Evolutionary conservation across 2,113 vertebrate genomes (phyloP).

Genomic region (Naja naja): DNA sequence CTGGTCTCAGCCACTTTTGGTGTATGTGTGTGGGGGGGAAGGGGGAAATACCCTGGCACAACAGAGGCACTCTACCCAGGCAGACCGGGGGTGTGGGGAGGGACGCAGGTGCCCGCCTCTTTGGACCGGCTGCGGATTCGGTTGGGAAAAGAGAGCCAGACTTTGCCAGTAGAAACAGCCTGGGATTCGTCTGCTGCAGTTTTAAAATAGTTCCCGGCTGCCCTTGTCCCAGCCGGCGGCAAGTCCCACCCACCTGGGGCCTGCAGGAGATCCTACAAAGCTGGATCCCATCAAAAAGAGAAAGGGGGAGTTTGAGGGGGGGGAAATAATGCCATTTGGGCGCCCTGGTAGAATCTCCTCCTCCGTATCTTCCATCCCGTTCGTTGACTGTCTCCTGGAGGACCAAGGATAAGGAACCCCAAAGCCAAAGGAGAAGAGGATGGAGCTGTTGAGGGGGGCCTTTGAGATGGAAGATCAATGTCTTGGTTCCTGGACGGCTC

Average conservation of each 20-base stretch:
- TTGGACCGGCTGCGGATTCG: not conserved
- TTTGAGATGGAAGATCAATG: not conserved
- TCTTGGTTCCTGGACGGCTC: not conserved
- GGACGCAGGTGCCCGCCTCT: not conserved
- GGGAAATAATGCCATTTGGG: not conserved
- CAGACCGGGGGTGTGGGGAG: not conserved
- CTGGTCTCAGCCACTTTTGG: not conserved
- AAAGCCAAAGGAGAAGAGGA: not conserved
- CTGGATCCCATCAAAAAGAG: not conserved
- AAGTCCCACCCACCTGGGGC: not conserved
- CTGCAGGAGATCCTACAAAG: not conserved
- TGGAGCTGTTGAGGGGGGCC: not conserved
- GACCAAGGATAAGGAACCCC: not conserved
- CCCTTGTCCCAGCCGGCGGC: not conserved
- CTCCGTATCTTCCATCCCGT: not conserved
- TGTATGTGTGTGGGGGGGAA: not conserved
- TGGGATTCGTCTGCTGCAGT: not conserved
- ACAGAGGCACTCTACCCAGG: not conserved
- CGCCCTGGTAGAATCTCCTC: not conserved
- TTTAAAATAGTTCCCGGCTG: constrained; percentile 1
- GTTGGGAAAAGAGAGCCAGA: not conserved
- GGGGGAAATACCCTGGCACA: constrained; percentile 1
- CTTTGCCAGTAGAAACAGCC: not conserved
- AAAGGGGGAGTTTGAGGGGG: not conserved
- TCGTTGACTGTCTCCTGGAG: not conserved